phyloP scores from a whole-genome alignment of 2,797 vertebrate genomes.

The Podargus strigoides region DNA sequence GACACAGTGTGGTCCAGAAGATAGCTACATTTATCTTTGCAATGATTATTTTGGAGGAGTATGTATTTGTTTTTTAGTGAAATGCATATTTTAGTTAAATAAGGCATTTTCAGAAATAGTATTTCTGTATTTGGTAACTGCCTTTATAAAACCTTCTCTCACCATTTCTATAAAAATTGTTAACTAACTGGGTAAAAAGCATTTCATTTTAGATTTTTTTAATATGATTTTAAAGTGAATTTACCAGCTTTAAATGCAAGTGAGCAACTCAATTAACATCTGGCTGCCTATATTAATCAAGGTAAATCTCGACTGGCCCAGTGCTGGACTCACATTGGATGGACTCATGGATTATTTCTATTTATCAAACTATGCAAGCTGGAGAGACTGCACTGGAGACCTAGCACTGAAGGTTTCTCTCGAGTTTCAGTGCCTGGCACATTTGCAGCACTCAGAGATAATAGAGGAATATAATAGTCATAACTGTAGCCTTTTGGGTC shows the following conservation, averaged over 20 bases:
- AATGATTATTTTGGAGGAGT: not conserved
- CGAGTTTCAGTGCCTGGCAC: not conserved
- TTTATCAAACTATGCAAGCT: not conserved
- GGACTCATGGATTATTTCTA: not conserved
- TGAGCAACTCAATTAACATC: not conserved
- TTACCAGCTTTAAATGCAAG: not conserved
- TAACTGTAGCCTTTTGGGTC: not conserved
- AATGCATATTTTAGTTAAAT: not conserved
- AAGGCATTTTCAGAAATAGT: not conserved
- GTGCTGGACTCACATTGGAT: not conserved
- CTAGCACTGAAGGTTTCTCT: not conserved
- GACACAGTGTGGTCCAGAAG: not conserved
- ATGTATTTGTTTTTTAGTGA: not conserved
- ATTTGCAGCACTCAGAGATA: not conserved
- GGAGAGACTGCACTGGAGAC: not conserved
- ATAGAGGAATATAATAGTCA: not conserved
- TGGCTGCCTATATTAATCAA: not conserved
- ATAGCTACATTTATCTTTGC: not conserved
- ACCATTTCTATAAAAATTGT: not conserved
- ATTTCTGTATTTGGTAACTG: not conserved
- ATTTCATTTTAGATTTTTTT: not conserved
- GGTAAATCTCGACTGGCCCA: not conserved
- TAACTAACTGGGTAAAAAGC: not conserved
- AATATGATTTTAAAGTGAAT: not conserved
- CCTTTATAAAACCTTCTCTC: not conserved